phyloP scores from a whole-genome alignment of 2,888 invertebrate species.

The Tenthredo amoena region DNA sequence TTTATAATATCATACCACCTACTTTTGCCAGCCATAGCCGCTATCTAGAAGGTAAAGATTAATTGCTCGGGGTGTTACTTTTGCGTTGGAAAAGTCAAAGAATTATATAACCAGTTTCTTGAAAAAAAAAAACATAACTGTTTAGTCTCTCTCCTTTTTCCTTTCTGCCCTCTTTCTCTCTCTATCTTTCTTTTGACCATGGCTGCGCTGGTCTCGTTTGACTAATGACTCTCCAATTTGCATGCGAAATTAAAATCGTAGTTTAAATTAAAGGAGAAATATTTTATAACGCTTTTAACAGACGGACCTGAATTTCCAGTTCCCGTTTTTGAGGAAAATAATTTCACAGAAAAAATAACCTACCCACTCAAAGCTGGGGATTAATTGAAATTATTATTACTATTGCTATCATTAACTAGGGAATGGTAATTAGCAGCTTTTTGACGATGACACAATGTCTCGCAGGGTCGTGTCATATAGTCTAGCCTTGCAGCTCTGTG shows the following conservation, averaged over 20 bases:
- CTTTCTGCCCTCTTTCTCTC: background rate
- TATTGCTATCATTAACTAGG: background rate
- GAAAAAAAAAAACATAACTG: background rate
- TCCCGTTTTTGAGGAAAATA: background rate
- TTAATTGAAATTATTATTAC: background rate
- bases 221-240: conserved; percentile 38
- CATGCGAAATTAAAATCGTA: conserved; percentile 18
- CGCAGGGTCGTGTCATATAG: background rate
- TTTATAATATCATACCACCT: background rate
- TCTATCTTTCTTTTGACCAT: background rate
- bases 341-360: background rate
- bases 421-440: background rate
- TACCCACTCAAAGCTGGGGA: background rate
- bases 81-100: background rate
- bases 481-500: background rate
- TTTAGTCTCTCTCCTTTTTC: background rate
- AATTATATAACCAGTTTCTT: background rate
- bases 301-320: background rate
- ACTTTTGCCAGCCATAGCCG: background rate
- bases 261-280: conserved; percentile 9
- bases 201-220: conserved; percentile 5
- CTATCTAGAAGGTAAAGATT: background rate
- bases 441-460: background rate
- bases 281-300: background rate
- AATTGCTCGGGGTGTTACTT: background rate